phyloP scores from a whole-genome alignment of 2,797 vertebrate genomes.

The Acrocephalus scirpaceus region DNA sequence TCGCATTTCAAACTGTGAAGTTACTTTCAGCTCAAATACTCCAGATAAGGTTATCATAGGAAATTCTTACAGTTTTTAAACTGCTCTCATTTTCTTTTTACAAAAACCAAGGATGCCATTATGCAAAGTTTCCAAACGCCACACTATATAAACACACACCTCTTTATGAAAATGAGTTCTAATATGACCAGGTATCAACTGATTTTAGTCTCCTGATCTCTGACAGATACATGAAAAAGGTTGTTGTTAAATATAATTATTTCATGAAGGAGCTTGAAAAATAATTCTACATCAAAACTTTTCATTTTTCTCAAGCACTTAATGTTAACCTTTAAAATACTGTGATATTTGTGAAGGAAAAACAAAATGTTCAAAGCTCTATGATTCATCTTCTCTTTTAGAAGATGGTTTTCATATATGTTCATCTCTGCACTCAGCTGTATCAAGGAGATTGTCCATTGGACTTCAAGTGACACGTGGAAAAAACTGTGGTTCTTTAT shows the following conservation, averaged over 20 bases:
- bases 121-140: neutral
- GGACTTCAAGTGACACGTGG: neutral
- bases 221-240: neutral
- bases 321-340: neutral
- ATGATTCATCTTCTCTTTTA: neutral
- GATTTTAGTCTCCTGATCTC: neutral
- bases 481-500: neutral
- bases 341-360: neutral
- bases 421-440: neutral
- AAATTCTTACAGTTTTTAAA: neutral
- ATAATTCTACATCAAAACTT: neutral
- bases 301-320: neutral
- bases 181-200: neutral
- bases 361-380: neutral
- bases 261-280: neutral
- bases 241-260: neutral
- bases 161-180: neutral
- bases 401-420: neutral
- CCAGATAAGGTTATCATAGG: neutral
- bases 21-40: neutral
- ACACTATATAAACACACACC: neutral
- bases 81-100: neutral
- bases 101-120: neutral
- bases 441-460: neutral
- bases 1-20: neutral